Conservation (phyloP, 2,888 invertebrate species). For the Alloscopus bannaensis region DNA sequence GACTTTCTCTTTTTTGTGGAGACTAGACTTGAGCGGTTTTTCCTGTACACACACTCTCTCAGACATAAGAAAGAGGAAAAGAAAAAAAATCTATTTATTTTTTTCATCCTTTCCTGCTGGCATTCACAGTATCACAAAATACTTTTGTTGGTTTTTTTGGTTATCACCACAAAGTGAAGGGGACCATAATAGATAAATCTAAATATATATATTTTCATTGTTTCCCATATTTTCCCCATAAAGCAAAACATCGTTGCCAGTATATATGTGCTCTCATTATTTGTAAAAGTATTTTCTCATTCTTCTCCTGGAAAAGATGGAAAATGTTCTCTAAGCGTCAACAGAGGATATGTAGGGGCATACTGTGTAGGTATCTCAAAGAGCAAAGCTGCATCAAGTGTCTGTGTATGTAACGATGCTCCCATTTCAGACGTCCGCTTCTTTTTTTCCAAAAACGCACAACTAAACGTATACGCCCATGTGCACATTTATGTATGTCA, state of each 20-base stretch:
- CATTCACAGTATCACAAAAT: background rate
- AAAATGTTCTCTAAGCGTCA: background rate
- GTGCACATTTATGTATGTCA: background rate
- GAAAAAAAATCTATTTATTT: slow-evolving; percentile 22
- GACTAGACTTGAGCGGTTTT: no score
- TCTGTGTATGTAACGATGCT: background rate
- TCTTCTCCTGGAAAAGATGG: no score
- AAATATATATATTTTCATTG: background rate
- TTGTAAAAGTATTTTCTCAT: no score
- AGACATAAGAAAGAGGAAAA: no score
- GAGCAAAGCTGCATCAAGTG: background rate
- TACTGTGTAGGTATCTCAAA: background rate
- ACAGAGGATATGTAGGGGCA: background rate
- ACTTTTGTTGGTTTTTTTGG: background rate
- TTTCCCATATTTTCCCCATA: background rate
- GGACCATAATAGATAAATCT: background rate
- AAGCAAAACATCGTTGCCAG: background rate
- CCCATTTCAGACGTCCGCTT: background rate
- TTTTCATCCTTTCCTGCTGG: background rate
- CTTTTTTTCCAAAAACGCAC: background rate
- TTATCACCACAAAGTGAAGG: background rate
- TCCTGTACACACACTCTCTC: no score
- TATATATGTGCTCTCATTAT: background rate
- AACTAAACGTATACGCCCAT: background rate
- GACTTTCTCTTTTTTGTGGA: no score